phyloP scores from a whole-genome alignment of 2,888 invertebrate genomes.

The Parnassius smintheus region DNA sequence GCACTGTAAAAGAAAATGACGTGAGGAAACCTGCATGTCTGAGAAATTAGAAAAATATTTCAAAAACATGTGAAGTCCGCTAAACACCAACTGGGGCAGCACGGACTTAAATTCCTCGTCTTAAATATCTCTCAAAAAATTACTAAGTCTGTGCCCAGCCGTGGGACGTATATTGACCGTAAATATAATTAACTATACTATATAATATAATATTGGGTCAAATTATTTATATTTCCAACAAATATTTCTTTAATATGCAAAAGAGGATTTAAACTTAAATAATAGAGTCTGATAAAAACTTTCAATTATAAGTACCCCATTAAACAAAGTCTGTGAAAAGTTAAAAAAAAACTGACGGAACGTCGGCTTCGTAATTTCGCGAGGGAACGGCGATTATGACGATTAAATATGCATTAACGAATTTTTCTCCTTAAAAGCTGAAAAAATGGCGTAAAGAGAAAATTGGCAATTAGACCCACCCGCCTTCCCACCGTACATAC shows the following conservation, averaged over 20 bases:
- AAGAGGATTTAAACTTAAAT: slow-evolving; percentile 6
- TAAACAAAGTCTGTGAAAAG: slow-evolving; percentile 35
- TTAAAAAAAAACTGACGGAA: slow-evolving; percentile 39
- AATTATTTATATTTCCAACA: too few relatives aligned
- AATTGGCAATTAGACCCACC: slow-evolving; percentile 73
- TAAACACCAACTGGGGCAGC: too few relatives aligned
- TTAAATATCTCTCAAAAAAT: too few relatives aligned
- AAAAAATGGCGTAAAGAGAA: slow-evolving; percentile 78
- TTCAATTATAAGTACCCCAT: slow-evolving; percentile 39
- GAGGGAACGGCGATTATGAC: slow-evolving; percentile 72
- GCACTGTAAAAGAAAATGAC: too few relatives aligned
- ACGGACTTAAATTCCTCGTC: too few relatives aligned
- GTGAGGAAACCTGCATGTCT: too few relatives aligned
- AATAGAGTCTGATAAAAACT: slow-evolving; percentile 23
- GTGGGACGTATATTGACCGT: too few relatives aligned
- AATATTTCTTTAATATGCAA: neutral
- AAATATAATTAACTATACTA: too few relatives aligned
- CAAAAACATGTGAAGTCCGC: too few relatives aligned
- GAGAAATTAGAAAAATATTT: too few relatives aligned
- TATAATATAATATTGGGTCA: too few relatives aligned
- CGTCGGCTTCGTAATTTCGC: slow-evolving; percentile 40
- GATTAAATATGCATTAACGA: slow-evolving; percentile 81
- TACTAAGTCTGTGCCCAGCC: too few relatives aligned
- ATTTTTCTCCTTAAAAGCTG: slow-evolving; percentile 79
- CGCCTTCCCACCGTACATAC: slow-evolving; percentile 47